Base-by-base conservation (phyloP, 2,113 vertebrate species). In the Festucalex cinctus region DNA sequence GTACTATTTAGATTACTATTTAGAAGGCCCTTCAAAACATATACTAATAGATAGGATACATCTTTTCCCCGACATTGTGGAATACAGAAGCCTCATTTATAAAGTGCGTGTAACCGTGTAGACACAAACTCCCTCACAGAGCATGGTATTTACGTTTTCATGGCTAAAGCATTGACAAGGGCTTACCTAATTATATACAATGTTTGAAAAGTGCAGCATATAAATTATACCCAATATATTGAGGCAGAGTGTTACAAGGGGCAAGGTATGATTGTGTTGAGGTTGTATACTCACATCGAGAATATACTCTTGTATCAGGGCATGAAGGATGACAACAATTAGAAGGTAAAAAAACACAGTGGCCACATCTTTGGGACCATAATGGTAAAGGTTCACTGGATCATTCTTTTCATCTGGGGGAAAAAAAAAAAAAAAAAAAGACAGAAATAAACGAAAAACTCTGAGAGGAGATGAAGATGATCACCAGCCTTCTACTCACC, bases 341-440 rank as follows among this genome's bases (percentile, higher is more conserved):
- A 94, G 92, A 79, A 94, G 86, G 74, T 94, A 94, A 86, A 94
- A 94, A 83, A 94, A 85, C 65, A 95, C 83, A 1, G 93, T 94
- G 17, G 93, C 93, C 68, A 93, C 82, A 53, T 94, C 94, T 87
- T 93, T 94, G 9, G 89, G 90, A 24, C 93, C 93, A 39, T 92
- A 94, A 51, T 90, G 91, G 84, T 94, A 94, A 48, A 91, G 80
- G 80, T 90, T 87, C 68, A 91, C 80, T 0, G 89, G 83, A 48
- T 94, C 92, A n/a, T 66, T 79, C 68, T 69, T 88, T 51, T 92
- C 91, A 73, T 91, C 93, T 93, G 63, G 5, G 65, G 37, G 37
- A 9, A 39, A 44, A 44, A 59, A 36, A 63, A 70, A 69, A 56
- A 51, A 64, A 17, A 0, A 24, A 0, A 9, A 2, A 0, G 9